These are phyloP conservation scores for Drosophila sordidula DNA, from an alignment of 2,888 invertebrate species.

Conservation along the genomic window DNA sequence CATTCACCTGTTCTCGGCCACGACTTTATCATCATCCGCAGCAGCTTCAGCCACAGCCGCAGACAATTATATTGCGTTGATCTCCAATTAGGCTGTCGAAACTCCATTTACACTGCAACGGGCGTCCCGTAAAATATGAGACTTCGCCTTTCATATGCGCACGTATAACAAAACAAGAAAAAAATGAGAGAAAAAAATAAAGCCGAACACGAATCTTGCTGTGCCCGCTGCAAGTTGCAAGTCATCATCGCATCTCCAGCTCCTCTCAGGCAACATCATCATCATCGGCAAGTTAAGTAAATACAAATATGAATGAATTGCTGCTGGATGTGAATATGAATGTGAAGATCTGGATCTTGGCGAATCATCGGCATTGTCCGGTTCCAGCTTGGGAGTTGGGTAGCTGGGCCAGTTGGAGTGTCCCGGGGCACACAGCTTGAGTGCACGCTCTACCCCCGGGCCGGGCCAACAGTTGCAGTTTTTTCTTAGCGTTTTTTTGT, in stretches of 20 bases:
- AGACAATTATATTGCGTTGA: conserved; percentile 78
- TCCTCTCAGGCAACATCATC: conserved; percentile 52
- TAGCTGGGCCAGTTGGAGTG: conserved; percentile 39
- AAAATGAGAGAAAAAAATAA: conserved; percentile 28
- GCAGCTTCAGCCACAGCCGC: conserved; percentile 30
- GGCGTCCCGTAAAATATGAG: conserved; percentile 68
- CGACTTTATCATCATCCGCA: conserved; percentile 67
- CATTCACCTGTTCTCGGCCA: conserved; percentile 78
- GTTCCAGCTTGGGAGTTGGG: conserved; percentile 19
- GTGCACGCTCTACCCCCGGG: conserved; percentile 39
- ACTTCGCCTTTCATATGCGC: conserved; percentile 50
- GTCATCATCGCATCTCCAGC: conserved; percentile 67
- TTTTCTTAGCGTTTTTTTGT: conserved; percentile 7
- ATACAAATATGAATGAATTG: conserved; percentile 78
- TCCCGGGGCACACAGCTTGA: conserved; percentile 62
- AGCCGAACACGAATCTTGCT: conserved; percentile 38
- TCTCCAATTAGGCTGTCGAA: conserved; percentile 82
- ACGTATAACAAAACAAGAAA: conserved; percentile 17
- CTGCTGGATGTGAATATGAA: conserved; percentile 35
- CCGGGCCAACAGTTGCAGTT: conserved; percentile 59
- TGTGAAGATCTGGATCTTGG: conserved; percentile 66
- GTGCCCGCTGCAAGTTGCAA: conserved; percentile 59
- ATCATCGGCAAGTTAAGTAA: conserved; percentile 70
- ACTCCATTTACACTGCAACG: conserved; percentile 79
- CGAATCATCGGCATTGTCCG: conserved; percentile 70